Conservation (phyloP, 1,140 invertebrate species). For the Ostrea denselamellosa region DNA sequence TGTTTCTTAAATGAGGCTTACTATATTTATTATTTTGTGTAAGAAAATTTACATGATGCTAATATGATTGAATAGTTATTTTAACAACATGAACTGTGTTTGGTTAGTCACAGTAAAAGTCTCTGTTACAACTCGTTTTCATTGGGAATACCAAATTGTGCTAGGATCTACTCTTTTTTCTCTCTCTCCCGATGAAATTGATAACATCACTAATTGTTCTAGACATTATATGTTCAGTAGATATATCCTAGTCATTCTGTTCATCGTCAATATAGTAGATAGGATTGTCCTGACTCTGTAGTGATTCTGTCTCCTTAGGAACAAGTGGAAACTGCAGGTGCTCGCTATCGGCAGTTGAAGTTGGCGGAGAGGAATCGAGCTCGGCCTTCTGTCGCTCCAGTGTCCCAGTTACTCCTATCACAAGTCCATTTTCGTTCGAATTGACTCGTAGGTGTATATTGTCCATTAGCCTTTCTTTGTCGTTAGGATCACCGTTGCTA, state of each 20-base stretch:
- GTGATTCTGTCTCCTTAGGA: neutral
- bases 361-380: neutral
- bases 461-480: neutral
- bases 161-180: too few species aligned
- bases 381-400: constrained; percentile 3
- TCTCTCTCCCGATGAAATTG: too few species aligned
- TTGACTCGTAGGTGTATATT: constrained; percentile 27
- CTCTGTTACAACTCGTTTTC: too few species aligned
- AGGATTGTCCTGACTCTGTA: constrained; percentile 27
- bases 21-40: too few species aligned
- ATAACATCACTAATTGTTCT: neutral
- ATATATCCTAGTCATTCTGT: neutral
- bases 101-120: too few species aligned
- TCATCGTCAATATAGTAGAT: constrained; percentile 32
- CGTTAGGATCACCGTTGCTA: neutral
- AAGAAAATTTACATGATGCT: too few species aligned
- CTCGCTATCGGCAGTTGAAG: neutral
- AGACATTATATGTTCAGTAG: too few species aligned
- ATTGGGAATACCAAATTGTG: too few species aligned
- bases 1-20: too few species aligned
- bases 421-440: constrained; percentile 27
- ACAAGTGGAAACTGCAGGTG: neutral
- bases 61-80: too few species aligned
- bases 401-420: constrained; percentile 5
- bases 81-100: too few species aligned